phyloP scores from a whole-genome alignment of 2,113 vertebrate genomes.

The Zosterops pallidus region DNA sequence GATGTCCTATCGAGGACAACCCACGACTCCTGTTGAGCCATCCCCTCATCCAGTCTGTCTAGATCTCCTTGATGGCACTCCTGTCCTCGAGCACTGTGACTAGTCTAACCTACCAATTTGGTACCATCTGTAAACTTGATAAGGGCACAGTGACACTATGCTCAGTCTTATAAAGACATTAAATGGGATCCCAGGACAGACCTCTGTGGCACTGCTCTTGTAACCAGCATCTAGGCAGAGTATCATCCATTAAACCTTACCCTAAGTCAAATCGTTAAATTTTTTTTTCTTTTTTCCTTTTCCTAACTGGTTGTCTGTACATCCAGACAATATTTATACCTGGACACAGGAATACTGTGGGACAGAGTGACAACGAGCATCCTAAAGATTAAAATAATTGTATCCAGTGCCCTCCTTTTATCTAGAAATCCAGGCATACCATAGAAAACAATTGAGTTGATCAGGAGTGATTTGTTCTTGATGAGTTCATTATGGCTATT shows the following conservation, averaged over 20 bases:
- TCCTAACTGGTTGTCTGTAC: not conserved
- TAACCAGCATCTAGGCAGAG: not conserved
- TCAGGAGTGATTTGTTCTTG: not conserved
- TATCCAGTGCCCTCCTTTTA: not conserved
- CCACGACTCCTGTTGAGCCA: not conserved
- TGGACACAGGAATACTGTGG: not conserved
- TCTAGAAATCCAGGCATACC: not conserved
- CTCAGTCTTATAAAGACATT: not conserved
- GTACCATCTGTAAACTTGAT: not conserved
- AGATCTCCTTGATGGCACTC: not conserved
- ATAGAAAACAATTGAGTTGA: not conserved
- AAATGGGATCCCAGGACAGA: not conserved
- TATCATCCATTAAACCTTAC: not conserved
- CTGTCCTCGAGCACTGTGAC: accelerated
- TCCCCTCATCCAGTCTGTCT: not conserved
- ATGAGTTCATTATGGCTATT: not conserved
- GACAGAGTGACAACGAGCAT: not conserved
- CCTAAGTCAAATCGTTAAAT: not conserved
- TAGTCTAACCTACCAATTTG: not conserved
- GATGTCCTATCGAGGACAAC: not conserved
- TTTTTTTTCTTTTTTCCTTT: not conserved
- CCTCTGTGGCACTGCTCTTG: not conserved
- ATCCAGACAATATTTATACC: not conserved
- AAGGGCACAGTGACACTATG: not conserved
- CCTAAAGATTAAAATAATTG: not conserved